These are phyloP conservation scores for Entomobrya proxima DNA, from an alignment of 2,888 invertebrate species.

Conservation along the genomic window DNA sequence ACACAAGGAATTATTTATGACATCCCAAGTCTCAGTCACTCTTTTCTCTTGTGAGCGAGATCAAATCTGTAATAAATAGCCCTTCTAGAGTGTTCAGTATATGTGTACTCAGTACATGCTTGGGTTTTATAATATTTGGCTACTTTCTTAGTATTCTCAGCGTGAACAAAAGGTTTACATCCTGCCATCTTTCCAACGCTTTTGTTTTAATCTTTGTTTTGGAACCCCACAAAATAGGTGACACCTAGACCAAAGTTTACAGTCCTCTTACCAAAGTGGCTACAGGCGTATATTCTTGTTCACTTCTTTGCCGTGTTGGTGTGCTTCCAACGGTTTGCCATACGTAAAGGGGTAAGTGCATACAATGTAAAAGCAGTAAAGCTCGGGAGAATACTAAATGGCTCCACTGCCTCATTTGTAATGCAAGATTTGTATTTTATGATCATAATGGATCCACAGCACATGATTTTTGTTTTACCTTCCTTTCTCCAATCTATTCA, in stretches of 20 bases:
- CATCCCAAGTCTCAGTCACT: background rate
- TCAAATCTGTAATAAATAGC: background rate
- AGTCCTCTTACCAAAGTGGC: conserved; percentile 83
- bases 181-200: background rate
- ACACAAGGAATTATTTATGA: conserved; percentile 60
- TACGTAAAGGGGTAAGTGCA: conserved; percentile 81
- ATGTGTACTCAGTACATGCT: background rate
- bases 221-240: conserved; percentile 78
- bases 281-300: conserved; percentile 82
- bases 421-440: conserved; percentile 13
- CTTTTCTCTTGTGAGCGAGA: background rate
- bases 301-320: conserved; percentile 84
- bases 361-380: background rate
- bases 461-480: background rate
- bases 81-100: background rate
- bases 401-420: background rate
- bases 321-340: conserved; percentile 83
- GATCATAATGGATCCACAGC: background rate
- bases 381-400: conserved; percentile 2
- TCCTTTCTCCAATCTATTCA: background rate
- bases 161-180: background rate
- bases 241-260: conserved; percentile 84
- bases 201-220: conserved; percentile 43
- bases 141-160: conserved; percentile 17
- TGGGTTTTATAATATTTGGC: background rate